Percentiles rank a stretch among this genome's conserved stretches.
Evolutionary conservation across 1,140 invertebrate genomes (phyloP).

Genomic region (Drosophila pandora): DNA sequence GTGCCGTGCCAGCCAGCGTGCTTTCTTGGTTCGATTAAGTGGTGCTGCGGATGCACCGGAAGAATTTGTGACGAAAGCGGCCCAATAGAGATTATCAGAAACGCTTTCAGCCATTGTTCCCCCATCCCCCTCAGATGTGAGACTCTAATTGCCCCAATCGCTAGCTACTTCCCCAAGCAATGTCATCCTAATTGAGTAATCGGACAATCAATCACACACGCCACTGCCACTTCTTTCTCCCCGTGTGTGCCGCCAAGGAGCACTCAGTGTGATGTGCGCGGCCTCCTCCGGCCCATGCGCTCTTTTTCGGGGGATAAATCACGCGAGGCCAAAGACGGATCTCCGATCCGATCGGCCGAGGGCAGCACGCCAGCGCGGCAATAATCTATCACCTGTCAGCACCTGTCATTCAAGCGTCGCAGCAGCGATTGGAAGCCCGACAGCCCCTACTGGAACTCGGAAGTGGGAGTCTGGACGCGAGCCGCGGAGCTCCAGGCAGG

Average conservation of each 20-base stretch:
- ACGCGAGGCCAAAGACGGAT: constrained; percentile 45
- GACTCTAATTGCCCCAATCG: background rate
- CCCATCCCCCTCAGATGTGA: too few species aligned
- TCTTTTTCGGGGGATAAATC: constrained; percentile 60
- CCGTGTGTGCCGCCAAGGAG: constrained; percentile 36
- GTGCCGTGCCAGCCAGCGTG: background rate
- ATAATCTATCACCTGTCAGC: constrained; percentile 84
- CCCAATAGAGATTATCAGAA: too few species aligned
- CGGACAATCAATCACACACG: background rate
- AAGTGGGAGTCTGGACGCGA: background rate
- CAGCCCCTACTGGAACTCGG: constrained; percentile 45
- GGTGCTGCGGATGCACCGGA: constrained; percentile 9
- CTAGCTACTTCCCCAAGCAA: background rate
- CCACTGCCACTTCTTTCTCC: background rate
- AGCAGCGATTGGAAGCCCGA: constrained; percentile 74
- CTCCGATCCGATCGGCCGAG: background rate
- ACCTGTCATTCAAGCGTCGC: constrained; percentile 83
- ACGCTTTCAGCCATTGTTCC: too few species aligned
- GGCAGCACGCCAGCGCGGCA: constrained; percentile 63
- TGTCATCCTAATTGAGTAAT: background rate
- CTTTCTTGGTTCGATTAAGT: constrained; percentile 5
- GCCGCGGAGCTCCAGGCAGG: constrained; percentile 26
- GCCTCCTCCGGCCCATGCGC: background rate
- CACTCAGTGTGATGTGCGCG: constrained; percentile 50
- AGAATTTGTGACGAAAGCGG: background rate